Base-by-base conservation (phyloP, 2,113 vertebrate genomes). In the Noctilio leporinus region DNA sequence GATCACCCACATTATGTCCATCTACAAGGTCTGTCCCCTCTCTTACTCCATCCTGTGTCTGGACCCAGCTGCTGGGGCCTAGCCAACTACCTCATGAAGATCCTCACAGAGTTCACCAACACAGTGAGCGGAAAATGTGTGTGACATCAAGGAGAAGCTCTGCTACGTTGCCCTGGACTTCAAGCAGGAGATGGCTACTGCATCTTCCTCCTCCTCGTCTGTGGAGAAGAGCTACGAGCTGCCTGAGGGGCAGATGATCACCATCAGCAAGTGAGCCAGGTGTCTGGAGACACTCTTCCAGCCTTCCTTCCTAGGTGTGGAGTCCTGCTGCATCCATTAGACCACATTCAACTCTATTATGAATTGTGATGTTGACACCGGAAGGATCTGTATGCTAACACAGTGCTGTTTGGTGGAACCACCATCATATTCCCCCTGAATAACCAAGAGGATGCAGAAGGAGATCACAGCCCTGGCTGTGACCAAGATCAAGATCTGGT, bases 1-100 rank as follows among this genome's bases (percentile, higher is more conserved):
- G 96, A 98, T 99, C 76, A 98, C 98, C 91, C 98, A 99, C 96
- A 99, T 98, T 0, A 98, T 99, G 97, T 98, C 98, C 98, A 99
- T 98, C 97, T 99, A 99, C 0, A 98, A 99, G 97, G 98, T 98
- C 10, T 99, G 98, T 20, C 98, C 98, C 11, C 98, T 98, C 98
- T 96, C 95, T 15, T 96, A 97, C 17, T 96, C 96, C 77, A 95
- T 96, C 94, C 81, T 97, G 94, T 95, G 96, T 86, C 95, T 97
- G 75, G 95, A 97, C 95, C 95, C 97, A 99, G 98, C 99, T 15
- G 98, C 95, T 98, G 98, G 30, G 98, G 98, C 97, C 98, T 99
- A 97, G 99, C 98, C 33, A 98, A 99, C 98, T 99, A 98, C 98
- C 98, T 98, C 98, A 99, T 99, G 98, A 99, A 99, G 98, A 99